Evolutionary conservation across 2,888 invertebrate species (phyloP).

Genomic region (Gari tellinella): DNA sequence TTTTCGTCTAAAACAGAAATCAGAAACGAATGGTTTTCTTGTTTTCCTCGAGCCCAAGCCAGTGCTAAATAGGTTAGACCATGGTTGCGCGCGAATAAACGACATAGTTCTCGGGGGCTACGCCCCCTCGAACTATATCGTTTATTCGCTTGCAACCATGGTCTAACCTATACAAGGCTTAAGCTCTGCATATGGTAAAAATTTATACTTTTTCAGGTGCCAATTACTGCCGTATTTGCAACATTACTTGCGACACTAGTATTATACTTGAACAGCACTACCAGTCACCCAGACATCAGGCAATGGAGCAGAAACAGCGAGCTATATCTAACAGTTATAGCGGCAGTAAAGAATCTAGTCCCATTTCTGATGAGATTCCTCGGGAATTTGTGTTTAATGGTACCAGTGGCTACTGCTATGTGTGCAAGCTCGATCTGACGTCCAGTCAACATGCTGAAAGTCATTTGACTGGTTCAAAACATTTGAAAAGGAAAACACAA

Average conservation of each 20-base stretch:
- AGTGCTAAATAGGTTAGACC: no score
- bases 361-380: neutral
- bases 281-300: slow-evolving; percentile 60
- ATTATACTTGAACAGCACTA: slow-evolving; percentile 47
- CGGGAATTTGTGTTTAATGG: slow-evolving; percentile 50
- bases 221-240: slow-evolving; percentile 53
- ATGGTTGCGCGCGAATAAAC: no score
- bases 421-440: slow-evolving; percentile 62
- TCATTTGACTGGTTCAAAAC: slow-evolving; percentile 65
- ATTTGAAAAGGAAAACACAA: slow-evolving; percentile 39
- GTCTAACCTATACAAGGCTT: no score
- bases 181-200: no score
- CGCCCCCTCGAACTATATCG: no score
- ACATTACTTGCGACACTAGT: slow-evolving; percentile 48
- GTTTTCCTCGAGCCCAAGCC: no score
- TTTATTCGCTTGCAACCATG: no score
- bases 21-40: no score
- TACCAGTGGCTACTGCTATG: slow-evolving; percentile 50
- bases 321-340: neutral
- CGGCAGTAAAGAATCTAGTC: no score
- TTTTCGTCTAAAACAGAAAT: no score
- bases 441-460: slow-evolving; percentile 57
- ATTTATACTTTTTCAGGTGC: slow-evolving; percentile 29
- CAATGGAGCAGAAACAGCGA: slow-evolving; percentile 41
- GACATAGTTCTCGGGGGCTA: no score